Evolutionary conservation across 2,797 vertebrate species (phyloP).

Genomic region (Enteromius paludinosus): DNA sequence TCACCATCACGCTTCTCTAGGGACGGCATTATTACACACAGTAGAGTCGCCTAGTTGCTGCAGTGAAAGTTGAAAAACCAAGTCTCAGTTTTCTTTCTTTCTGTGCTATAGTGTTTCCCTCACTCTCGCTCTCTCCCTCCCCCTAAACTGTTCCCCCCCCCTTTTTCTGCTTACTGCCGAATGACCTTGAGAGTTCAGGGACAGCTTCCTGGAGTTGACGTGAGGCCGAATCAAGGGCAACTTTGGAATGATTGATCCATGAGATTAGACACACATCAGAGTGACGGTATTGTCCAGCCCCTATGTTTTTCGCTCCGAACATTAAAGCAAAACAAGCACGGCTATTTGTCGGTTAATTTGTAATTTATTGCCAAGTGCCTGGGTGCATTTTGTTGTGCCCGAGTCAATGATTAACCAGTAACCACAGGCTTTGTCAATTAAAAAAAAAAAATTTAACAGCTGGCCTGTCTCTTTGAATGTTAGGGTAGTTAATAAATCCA

Average conservation of each 20-base stretch:
- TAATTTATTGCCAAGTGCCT: constrained; percentile 70
- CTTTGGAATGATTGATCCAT: constrained; percentile 76
- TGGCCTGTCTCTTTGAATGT: constrained; percentile 47
- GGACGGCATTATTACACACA: constrained; percentile 39
- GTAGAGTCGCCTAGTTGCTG: constrained; percentile 68
- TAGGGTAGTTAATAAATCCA: constrained; percentile 59
- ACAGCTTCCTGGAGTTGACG: constrained; percentile 80
- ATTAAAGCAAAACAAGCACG: constrained; percentile 37
- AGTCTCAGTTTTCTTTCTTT: constrained; percentile 19
- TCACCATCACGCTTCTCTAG: constrained; percentile 54
- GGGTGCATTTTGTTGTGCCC: constrained; percentile 66
- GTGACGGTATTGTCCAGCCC: constrained; percentile 36
- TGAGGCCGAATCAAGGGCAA: constrained; percentile 86
- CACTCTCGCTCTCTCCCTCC: neutral
- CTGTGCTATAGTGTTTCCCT: constrained; percentile 41
- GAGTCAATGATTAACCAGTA: constrained; percentile 80
- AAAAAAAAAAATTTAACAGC: no score
- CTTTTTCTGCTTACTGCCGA: constrained; percentile 72
- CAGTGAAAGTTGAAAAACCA: constrained; percentile 81
- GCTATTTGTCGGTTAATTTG: constrained; percentile 73
- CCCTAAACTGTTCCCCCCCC: constrained; percentile 47
- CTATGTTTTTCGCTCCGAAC: constrained; percentile 41
- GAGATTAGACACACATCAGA: constrained; percentile 53
- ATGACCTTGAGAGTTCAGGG: constrained; percentile 94
- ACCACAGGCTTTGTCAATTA: constrained; percentile 52